Percentiles rank a stretch among this genome's conserved stretches.
Conservation (phyloP, 2,888 invertebrate species). For the Aricia artaxerxes region DNA sequence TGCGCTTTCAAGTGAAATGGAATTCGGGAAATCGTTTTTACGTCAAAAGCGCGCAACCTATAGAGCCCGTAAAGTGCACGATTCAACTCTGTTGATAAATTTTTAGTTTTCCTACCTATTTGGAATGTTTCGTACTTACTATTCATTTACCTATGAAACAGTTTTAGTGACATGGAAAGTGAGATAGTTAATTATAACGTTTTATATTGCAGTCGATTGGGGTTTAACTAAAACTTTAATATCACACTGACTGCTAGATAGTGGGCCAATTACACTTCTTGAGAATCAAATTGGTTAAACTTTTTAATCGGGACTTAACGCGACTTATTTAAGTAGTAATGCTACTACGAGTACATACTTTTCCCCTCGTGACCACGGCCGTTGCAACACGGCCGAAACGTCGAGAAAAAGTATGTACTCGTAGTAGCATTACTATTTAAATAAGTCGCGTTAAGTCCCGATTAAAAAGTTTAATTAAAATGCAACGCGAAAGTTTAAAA, state of each 20-base stretch:
- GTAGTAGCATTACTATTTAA: too few species aligned
- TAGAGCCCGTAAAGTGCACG: constrained; percentile 20
- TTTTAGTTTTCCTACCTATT: neutral
- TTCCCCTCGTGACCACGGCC: too few species aligned
- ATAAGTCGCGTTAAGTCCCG: too few species aligned
- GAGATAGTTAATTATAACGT: neutral
- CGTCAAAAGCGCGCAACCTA: constrained; percentile 39
- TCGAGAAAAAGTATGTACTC: too few species aligned
- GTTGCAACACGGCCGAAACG: too few species aligned
- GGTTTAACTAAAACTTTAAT: neutral
- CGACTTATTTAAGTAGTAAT: too few species aligned
- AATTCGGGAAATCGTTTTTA: constrained; percentile 39
- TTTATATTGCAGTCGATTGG: neutral
- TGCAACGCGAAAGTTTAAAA: too few species aligned
- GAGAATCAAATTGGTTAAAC: neutral
- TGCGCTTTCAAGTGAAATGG: constrained; percentile 37
- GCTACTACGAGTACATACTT: too few species aligned
- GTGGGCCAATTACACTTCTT: neutral
- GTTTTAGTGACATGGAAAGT: neutral
- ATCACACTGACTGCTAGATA: too few species aligned
- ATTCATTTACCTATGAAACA: neutral
- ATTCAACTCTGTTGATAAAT: neutral
- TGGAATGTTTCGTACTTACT: neutral
- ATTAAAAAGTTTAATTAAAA: too few species aligned
- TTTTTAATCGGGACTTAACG: too few species aligned